Base-by-base conservation (phyloP, 92 coral and sea anemone genomes). In the Porites lobata region DNA sequence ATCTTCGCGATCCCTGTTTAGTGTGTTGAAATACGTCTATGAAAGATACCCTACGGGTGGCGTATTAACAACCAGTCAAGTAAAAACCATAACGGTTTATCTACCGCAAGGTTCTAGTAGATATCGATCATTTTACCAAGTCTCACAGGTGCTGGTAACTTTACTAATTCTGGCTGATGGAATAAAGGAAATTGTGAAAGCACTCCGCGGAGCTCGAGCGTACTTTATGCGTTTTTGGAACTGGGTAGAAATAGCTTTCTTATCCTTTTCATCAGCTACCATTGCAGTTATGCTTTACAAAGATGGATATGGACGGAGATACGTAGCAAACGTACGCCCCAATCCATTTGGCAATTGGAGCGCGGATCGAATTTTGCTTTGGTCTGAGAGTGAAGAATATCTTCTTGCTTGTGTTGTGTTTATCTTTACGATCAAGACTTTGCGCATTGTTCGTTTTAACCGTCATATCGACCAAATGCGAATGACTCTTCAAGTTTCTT, bases 11-110 rank as follows among this genome's bases (percentile, higher is more conserved):
- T 70, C 87, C 77, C 80, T 96, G 9, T 93, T 91, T 58, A 87
- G 93, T 43, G 86, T 93, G 14, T 86, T 89, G 38, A 96, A 89
- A 52, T 81, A 92, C 9, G 74, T 96, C 1, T 92, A 90, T 58
- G 96, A 96, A 74, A 88, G 93, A 76, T 84, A 86, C 21, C 92
- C 96, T 0, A 85, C 95, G 3, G 99, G 98, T 7, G 96, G 96
- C 17, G 74, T 90, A 22, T 71, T 84, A 21, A 85, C 95, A 13
- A 73, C 50, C 20, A 52, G 77, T 26, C 79, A 59, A 32, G 82
- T 91, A 12, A 89, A 94, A 38, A 86, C 92, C 0, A 63, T 94
- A 8, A 86, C 96, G 1, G 93, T 89, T 0, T 96, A 96, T 81
- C 66, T 82, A 50, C 79, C 91, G 21, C 88, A 91, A 7, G 62